Evolutionary conservation across 2,797 vertebrate species (phyloP).

Genomic region (Xyrichtys novacula): DNA sequence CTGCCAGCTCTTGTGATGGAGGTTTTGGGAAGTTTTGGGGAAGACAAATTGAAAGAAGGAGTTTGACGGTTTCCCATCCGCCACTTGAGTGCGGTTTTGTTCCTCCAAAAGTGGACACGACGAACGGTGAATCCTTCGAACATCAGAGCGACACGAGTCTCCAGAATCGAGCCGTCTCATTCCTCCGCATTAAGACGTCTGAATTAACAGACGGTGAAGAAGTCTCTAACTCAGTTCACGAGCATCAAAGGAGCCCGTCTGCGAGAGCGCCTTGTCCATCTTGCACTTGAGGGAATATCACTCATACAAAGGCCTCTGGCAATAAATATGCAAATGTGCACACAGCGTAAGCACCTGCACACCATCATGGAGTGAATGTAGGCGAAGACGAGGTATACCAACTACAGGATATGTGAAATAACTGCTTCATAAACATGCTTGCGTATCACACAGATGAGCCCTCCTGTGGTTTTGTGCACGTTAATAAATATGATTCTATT

Average conservation of each 20-base stretch:
- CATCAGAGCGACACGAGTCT: conserved; percentile 20
- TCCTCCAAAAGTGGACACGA: conserved; percentile 35
- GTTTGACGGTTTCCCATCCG: conserved; percentile 44
- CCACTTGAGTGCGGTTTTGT: conserved; percentile 27
- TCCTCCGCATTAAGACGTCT: conserved; percentile 25
- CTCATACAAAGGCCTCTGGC: conserved; percentile 47
- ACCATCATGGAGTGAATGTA: conserved; percentile 19
- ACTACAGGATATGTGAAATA: conserved; percentile 47
- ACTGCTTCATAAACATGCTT: conserved; percentile 46
- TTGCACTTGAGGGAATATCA: conserved; percentile 57
- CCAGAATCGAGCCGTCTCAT: conserved; percentile 30
- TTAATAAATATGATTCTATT: conserved; percentile 65
- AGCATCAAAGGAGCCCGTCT: conserved; percentile 22
- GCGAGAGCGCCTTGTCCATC: conserved; percentile 30
- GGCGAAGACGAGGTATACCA: conserved; percentile 34
- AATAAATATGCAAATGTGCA: conserved; percentile 71
- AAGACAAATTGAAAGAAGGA: conserved; percentile 32
- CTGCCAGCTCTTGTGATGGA: conserved; percentile 32
- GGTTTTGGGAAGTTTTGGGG: conserved; percentile 25
- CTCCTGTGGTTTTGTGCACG: conserved; percentile 26
- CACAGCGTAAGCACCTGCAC: conserved; percentile 41
- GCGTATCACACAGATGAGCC: conserved; percentile 44
- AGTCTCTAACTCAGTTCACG: conserved; percentile 11
- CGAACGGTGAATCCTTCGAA: conserved; percentile 21
- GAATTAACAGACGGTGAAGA: conserved; percentile 21